phyloP scores from a whole-genome alignment of 2,888 invertebrate genomes.

The Brassicogethes aeneus region DNA sequence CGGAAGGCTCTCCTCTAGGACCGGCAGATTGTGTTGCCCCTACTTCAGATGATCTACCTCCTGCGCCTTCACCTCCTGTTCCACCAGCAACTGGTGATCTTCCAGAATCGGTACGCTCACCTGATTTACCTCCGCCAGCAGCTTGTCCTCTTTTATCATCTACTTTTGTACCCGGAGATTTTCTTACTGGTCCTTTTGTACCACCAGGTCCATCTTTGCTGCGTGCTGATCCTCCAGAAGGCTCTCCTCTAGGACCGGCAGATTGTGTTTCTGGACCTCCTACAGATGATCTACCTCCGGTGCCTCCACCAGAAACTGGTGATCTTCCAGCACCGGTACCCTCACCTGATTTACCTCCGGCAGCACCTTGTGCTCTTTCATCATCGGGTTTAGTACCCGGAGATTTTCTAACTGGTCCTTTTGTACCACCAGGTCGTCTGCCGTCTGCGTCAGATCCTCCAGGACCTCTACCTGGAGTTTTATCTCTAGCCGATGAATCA shows the following conservation, averaged over 20 bases:
- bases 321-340: too few relatives aligned
- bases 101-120: too few relatives aligned
- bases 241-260: not conserved
- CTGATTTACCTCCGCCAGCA: conserved; percentile 1
- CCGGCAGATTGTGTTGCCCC: not conserved
- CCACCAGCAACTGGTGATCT: not conserved
- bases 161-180: not conserved
- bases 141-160: conserved; percentile 1
- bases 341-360: conserved; percentile 1
- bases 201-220: not conserved
- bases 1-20: not conserved
- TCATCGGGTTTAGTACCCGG: not conserved
- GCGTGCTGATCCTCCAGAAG: not conserved
- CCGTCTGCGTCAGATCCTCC: not conserved
- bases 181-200: not conserved
- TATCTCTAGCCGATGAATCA: not conserved
- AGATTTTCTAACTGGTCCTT: not conserved
- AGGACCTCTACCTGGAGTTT: not conserved
- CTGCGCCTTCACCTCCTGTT: not conserved
- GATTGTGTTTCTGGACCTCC: not conserved
- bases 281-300: not conserved
- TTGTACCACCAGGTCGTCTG: not conserved
- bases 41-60: not conserved
- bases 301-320: not conserved
- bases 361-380: conserved; percentile 1